Base-by-base conservation (phyloP, 2,888 invertebrate genomes). In the Cerceris ruficornis region DNA sequence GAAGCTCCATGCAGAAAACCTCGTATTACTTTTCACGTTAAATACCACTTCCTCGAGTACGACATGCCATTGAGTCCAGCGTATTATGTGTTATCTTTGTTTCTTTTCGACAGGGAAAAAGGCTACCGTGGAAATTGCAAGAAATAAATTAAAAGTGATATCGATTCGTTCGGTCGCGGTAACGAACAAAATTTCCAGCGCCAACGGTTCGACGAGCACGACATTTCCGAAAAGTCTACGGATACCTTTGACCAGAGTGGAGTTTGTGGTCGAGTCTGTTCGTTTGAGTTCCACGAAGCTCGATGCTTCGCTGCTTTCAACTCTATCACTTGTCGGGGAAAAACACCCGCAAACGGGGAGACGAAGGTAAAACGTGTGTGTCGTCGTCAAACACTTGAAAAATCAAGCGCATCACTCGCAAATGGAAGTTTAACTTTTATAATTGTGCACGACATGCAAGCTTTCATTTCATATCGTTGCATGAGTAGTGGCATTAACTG, bases 171-270 rank as follows among this genome's bases (percentile, higher is more conserved):
- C 9, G 9, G 9, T 46, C 46, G 2, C 1, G 50, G 50, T 13
- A 50, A n/a, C 50, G 50, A 50, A 50, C 50, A n/a, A 57, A 73
- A 62, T 58, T 52, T 54, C 28, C 49, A 50, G 55, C 49, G 54
- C 61, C 41, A 68, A 41, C 28, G 42, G 60, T 57, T 50, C 57
- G 54, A 49, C 41, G 55, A 15, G 13, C 11, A 9, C 55, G 49
- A 54, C 46, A 39, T 13, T n/a, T 54, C 66, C 7, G 57, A 42
- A 66, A 66, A 65, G 59, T 70, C 17, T 60, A 57, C 70, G 52
- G 62, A 75, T 64, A 65, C 64, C 67, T 75, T 78, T 69, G 69
- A 67, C 65, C 65, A 64, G 59, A 7, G 52, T 54, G 59, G 39
- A 55, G 43, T 59, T 42, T 43, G 54, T 11, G 54, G 54, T 49